Percentiles rank a stretch among this genome's conserved stretches.
Conservation (phyloP, 2,888 invertebrate species). For the Epinotia nisella region DNA sequence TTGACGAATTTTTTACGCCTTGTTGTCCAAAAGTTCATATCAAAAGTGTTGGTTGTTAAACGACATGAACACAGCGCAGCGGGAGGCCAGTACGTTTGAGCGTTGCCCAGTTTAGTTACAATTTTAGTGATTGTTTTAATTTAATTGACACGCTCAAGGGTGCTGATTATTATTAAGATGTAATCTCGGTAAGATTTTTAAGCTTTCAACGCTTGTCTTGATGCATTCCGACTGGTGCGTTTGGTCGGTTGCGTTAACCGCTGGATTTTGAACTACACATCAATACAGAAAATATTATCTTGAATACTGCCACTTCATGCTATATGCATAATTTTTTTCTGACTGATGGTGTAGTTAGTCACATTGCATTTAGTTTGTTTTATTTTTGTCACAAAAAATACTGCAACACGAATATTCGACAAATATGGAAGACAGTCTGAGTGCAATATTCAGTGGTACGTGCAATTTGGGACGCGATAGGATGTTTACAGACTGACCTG, state of each 20-base stretch:
- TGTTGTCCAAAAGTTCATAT: conserved; percentile 22
- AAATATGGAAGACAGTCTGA: neutral
- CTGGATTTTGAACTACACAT: neutral
- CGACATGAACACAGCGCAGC: conserved; percentile 27
- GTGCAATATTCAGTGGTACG: neutral
- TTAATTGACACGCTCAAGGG: conserved; percentile 49
- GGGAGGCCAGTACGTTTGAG: conserved; percentile 60
- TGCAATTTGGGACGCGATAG: neutral
- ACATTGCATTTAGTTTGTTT: neutral
- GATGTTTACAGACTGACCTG: conserved; percentile 15
- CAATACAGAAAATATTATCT: neutral
- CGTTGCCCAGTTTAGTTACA: conserved; percentile 49
- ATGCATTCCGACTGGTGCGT: conserved; percentile 84
- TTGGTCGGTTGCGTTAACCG: conserved; percentile 45
- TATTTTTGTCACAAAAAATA: neutral
- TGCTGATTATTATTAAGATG: conserved; percentile 63
- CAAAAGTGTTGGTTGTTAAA: conserved; percentile 12
- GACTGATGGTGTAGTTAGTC: no score
- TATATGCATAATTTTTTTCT: no score
- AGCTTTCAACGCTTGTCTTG: conserved; percentile 79
- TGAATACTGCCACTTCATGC: neutral
- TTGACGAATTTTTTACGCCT: neutral
- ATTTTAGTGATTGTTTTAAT: conserved; percentile 14
- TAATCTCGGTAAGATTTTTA: conserved; percentile 79
- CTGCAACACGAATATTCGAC: neutral